These are phyloP conservation scores for Amphibalanus amphitrite DNA, from an alignment of 1,140 invertebrate species.

Conservation along the genomic window DNA sequence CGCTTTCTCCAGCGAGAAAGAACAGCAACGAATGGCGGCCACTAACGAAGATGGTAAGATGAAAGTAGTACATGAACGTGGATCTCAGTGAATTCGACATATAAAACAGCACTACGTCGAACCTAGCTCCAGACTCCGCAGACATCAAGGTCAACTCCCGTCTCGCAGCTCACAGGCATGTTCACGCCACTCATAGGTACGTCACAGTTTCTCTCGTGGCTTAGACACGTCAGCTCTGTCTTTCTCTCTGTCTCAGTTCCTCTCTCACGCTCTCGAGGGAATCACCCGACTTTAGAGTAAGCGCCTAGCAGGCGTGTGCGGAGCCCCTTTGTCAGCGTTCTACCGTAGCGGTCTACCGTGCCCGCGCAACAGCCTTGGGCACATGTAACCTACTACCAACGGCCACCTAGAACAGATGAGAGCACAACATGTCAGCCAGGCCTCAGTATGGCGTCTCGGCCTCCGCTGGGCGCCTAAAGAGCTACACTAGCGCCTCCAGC, in stretches of 20 bases:
- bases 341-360: not conserved
- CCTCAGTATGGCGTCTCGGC: no score
- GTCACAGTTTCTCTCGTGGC: not conserved
- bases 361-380: not conserved
- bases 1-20: no score
- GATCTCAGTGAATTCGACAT: not conserved
- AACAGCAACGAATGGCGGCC: not conserved
- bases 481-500: no score
- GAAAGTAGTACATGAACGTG: not conserved
- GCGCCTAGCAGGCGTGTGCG: no score
- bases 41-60: not conserved
- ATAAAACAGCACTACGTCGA: not conserved
- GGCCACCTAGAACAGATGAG: not conserved
- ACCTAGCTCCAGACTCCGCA: not conserved
- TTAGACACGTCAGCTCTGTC: not conserved
- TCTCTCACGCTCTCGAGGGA: not conserved
- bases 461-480: no score
- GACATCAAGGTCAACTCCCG: no score
- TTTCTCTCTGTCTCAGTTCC: not conserved
- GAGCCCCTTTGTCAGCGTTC: no score
- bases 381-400: not conserved
- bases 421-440: not conserved
- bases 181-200: not conserved
- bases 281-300: no score
- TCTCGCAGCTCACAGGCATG: not conserved